These are phyloP conservation scores for Leptinotarsa lineolata DNA, from an alignment of 1,140 invertebrate genomes.

Conservation along the genomic window DNA sequence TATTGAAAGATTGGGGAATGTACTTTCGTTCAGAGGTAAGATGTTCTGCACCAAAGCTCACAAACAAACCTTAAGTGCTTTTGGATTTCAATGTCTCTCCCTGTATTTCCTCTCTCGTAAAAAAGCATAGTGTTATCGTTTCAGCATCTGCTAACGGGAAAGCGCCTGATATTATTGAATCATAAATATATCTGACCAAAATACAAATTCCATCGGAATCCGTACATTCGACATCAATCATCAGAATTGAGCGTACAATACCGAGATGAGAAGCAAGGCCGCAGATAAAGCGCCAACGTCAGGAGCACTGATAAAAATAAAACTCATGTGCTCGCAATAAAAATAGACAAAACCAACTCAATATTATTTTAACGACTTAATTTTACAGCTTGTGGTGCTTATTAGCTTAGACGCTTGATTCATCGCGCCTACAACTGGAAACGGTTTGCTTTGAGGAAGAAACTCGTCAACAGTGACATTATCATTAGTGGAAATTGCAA, in stretches of 20 bases:
- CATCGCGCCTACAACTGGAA: neutral
- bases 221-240: too few relatives aligned
- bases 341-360: conserved; percentile 18
- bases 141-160: too few relatives aligned
- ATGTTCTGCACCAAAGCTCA: too few relatives aligned
- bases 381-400: neutral
- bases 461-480: neutral
- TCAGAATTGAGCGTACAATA: neutral
- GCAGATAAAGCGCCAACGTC: neutral
- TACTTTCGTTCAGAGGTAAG: too few relatives aligned
- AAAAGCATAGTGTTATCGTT: too few relatives aligned
- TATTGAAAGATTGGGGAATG: too few relatives aligned
- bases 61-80: too few relatives aligned
- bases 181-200: too few relatives aligned
- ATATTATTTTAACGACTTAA: conserved; percentile 12
- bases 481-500: neutral
- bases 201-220: too few relatives aligned
- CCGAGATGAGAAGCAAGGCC: conserved; percentile 5
- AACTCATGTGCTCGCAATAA: conserved; percentile 19
- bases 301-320: conserved; percentile 16
- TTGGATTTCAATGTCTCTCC: too few relatives aligned
- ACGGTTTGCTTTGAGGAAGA: neutral
- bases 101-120: too few relatives aligned
- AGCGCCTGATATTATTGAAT: too few relatives aligned
- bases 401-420: neutral